These are phyloP conservation scores for Canis aureus DNA, from an alignment of 2,113 vertebrate species.

Conservation along the genomic window DNA sequence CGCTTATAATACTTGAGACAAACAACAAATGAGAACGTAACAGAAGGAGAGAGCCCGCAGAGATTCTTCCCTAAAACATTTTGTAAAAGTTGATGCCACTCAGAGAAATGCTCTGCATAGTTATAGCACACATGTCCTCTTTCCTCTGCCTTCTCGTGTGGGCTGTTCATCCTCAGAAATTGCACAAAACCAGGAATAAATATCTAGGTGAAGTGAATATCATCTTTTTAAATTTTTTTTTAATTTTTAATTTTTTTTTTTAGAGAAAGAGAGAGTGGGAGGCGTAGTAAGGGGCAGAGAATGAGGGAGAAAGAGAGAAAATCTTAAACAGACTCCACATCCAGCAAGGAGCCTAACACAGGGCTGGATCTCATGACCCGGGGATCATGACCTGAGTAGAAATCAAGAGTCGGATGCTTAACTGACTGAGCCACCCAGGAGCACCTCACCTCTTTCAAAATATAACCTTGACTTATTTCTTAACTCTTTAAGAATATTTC, in stretches of 20 bases:
- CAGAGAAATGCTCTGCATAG: background rate
- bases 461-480: background rate
- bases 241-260: background rate
- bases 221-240: background rate
- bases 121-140: fast-evolving
- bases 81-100: background rate
- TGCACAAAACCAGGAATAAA: constrained; percentile 12
- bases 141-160: background rate
- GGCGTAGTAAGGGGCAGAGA: background rate
- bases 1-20: background rate
- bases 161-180: background rate
- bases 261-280: background rate
- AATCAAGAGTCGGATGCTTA: background rate
- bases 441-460: background rate
- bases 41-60: background rate
- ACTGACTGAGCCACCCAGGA: background rate
- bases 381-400: background rate
- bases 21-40: background rate
- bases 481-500: background rate
- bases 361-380: background rate
- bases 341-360: background rate
- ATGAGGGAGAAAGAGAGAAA: background rate
- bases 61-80: background rate
- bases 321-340: background rate
- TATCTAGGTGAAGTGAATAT: background rate